Evolutionary conservation across 2,797 vertebrate species (phyloP).

Genomic region (Squalus acanthias): DNA sequence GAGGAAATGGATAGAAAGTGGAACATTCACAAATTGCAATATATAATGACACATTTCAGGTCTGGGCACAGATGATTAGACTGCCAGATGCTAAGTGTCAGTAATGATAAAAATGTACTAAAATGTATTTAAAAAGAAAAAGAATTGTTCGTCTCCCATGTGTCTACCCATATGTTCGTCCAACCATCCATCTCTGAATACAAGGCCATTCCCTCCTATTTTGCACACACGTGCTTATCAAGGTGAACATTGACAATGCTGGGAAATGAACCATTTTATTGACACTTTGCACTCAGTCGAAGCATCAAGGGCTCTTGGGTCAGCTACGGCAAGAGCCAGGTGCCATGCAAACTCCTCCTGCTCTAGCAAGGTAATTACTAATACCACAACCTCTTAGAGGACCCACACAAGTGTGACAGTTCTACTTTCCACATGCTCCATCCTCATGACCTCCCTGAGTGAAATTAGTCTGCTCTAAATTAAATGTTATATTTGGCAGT

Average conservation of each 20-base stretch:
- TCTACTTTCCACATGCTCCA: background rate
- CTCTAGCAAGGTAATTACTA: background rate
- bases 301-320: background rate
- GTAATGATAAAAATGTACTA: background rate
- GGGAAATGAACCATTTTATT: background rate
- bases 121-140: background rate
- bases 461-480: background rate
- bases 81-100: background rate
- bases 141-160: background rate
- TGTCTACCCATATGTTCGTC: background rate
- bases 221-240: background rate
- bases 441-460: background rate
- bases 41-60: background rate
- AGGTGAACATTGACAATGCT: background rate
- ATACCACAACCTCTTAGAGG: background rate
- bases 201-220: background rate
- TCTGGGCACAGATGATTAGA: background rate
- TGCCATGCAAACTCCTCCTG: background rate
- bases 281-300: background rate
- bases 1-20: background rate
- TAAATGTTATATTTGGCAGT: background rate
- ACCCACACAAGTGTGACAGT: too few species aligned
- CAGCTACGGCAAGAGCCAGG: background rate
- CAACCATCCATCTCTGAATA: background rate
- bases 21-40: background rate